A percentile compares a stretch with the other conserved stretches of the same genome.
Evolutionary conservation across 2,113 vertebrate species (phyloP).

Genomic region (Plestiodon gilberti): DNA sequence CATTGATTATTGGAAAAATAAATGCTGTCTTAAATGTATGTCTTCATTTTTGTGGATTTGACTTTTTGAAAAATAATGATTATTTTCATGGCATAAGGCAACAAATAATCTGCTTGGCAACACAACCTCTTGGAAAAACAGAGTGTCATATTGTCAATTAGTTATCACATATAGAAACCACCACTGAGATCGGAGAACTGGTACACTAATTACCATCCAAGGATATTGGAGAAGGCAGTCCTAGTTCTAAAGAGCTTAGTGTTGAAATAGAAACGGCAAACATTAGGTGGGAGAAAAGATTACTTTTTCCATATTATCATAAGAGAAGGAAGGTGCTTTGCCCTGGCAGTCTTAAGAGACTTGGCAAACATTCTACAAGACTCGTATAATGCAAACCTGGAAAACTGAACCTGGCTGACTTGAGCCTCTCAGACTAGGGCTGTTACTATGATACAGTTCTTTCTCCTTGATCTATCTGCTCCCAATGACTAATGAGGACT

Average conservation of each 20-base stretch:
- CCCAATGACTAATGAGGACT: constrained; percentile 10
- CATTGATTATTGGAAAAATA: background rate
- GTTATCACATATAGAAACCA: background rate
- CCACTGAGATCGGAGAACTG: background rate
- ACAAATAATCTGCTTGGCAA: background rate
- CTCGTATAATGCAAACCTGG: background rate
- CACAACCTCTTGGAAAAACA: background rate
- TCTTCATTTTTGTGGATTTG: background rate
- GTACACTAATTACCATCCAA: background rate
- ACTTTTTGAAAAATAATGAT: background rate
- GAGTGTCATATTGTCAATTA: constrained; percentile 2
- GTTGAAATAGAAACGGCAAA: background rate
- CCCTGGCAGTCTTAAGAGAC: background rate
- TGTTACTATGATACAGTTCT: constrained; percentile 1
- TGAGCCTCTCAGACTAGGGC: background rate
- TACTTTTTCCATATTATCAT: constrained; percentile 15
- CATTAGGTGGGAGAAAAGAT: background rate
- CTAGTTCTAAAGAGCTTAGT: background rate
- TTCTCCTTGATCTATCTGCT: background rate
- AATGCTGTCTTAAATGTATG: background rate
- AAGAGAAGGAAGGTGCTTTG: constrained; percentile 14
- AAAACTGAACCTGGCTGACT: background rate
- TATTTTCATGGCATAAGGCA: background rate
- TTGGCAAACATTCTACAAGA: constrained; percentile 12
- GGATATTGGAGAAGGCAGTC: background rate